Conservation (phyloP, 2,888 invertebrate genomes). For the Therioaphis trifolii region DNA sequence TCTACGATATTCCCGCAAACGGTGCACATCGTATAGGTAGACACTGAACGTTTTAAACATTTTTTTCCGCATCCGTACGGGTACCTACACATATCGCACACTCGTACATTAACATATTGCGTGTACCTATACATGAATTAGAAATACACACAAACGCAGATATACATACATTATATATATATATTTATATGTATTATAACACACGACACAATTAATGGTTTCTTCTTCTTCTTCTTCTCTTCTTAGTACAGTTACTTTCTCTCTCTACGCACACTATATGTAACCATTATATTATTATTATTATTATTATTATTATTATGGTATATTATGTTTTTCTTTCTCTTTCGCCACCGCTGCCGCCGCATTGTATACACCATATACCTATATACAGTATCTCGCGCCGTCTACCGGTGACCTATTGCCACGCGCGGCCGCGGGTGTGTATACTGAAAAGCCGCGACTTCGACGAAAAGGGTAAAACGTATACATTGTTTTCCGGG, state of each 20-base stretch:
- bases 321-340: neutral
- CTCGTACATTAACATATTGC: too few relatives aligned
- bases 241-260: neutral
- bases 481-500: conserved; percentile 33
- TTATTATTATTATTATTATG: too few relatives aligned
- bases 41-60: too few relatives aligned
- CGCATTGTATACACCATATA: neutral
- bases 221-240: conserved; percentile 7
- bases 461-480: conserved; percentile 40
- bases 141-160: too few relatives aligned
- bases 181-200: neutral
- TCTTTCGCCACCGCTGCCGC: too few relatives aligned
- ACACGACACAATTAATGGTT: neutral
- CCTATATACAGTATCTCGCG: neutral
- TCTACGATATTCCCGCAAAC: neutral
- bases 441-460: conserved; percentile 16
- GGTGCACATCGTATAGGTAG: neutral
- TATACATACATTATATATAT: neutral
- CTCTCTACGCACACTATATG: neutral
- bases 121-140: too few relatives aligned
- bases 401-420: conserved; percentile 56
- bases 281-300: too few relatives aligned
- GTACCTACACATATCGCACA: too few relatives aligned
- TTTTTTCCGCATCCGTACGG: too few relatives aligned
- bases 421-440: conserved; percentile 1